Base-by-base conservation (phyloP, 2,888 invertebrate genomes). In the Eristalis tenax region DNA sequence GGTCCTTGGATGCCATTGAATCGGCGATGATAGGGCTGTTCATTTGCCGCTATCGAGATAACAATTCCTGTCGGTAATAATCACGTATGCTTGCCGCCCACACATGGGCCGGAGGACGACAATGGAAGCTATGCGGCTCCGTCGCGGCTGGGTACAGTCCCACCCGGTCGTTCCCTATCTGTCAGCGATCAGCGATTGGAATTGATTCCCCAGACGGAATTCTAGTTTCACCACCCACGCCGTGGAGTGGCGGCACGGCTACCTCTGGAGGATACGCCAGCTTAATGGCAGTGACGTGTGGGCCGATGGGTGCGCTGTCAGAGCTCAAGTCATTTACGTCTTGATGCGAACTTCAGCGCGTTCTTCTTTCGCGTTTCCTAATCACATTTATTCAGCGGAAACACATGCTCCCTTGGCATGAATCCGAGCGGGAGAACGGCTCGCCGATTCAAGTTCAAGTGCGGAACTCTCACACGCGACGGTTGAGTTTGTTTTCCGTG, bases 271-370 rank as follows among this genome's bases (percentile, higher is more conserved):
- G 50, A 50, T 50, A 50, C 50, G 6, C 50, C 50, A 18, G 2
- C 18, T 18, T 18, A 50, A 50, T n/a, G 50, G 18, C n/a, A 50
- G 0, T 50, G 50, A 5, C n/a, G 50, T 18, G 50, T 18, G 18
- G 40, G 15, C 43, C 13, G 23, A 43, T 2, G 40, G 61, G 32
- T 40, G 32, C 6, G 32, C 64, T 77, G 69, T 69, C 35, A 77
- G 63, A 69, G 77, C 69, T 76, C 68, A 76, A 68, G 61, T 43
- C 76, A 68, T 76, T 76, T 77, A 69, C 68, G 28, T 68, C 61
- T 61, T n/a, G 32, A 38, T 23, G 43, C 68, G 26, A 66, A 2
- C 6, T 61, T 32, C 18, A 26, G 18, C 43, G 23, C 50, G 13
- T 68, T 23, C 18, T 69, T 18, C 18, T 15, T 26, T 22, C 23